Base-by-base conservation (phyloP, 2,888 invertebrate species). In the Ferdinandea cuprea region DNA sequence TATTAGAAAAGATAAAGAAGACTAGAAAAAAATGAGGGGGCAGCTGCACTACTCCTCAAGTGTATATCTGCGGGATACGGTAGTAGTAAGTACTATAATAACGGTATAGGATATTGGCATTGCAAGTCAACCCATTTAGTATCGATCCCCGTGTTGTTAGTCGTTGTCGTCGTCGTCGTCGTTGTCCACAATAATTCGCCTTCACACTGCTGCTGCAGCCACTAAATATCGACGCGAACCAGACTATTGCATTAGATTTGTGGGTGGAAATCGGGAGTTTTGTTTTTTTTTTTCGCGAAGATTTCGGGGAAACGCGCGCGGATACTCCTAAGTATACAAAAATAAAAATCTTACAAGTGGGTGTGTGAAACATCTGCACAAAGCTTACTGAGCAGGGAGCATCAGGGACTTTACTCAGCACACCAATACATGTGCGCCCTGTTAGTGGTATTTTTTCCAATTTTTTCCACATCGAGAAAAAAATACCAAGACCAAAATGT, bases 291-390 rank as follows among this genome's bases (percentile, higher is more conserved):
- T 8, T 13, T 19, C 13, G n/a, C 8, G 6, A n/a, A n/a, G n/a
- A 13, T 48, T 59, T 58, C 21, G 35, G 56, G 7, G 37, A 30
- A 65, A 48, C 37, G 56, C 44, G 44, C 68, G 56, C 46, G 56
- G 68, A 32, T 68, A 68, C 35, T 25, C 30, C 32, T 6, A 48
- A 48, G 69, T 50, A 13, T 40, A 65, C 21, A 74, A 48, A 66
- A 74, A 74, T 74, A 74, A 48, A 66, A 74, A 74, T 74, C 74
- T 58, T 42, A 74, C 74, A 66, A 74, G 74, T 73, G 73, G 73
- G 56, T 73, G 63, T 73, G 37, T 13, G 44, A 46, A 68, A n/a
- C 35, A 21, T 11, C 19, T 7, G 48, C 15, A 28, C 48, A 13
- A 17, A 28, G 44, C 50, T 52, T 52, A 52, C 15, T 30, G 7